phyloP scores from a whole-genome alignment of 64 coral and sea anemone species.

The Platygyra sinensis region DNA sequence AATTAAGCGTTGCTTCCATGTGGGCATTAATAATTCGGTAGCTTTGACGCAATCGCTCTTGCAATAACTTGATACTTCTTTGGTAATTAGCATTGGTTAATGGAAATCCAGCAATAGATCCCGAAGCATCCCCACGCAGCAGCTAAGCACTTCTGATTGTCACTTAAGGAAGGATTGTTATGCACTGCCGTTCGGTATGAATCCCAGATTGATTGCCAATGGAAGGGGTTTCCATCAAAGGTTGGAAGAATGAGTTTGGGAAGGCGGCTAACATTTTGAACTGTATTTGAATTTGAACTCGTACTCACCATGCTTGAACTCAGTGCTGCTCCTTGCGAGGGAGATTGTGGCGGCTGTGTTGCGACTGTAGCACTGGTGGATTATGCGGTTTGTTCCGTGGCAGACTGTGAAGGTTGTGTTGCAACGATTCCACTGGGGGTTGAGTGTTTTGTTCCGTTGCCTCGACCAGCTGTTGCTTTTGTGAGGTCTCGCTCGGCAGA shows the following conservation, averaged over 20 bases:
- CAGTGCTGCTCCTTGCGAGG: neutral
- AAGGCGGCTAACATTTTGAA: conserved; percentile 4
- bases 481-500: neutral
- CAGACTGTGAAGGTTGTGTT: no score
- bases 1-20: no score
- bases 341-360: neutral
- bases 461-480: no score
- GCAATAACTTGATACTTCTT: no score
- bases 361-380: no score
- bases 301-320: neutral
- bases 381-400: no score
- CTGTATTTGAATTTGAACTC: neutral
- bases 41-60: no score
- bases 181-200: conserved; percentile 38
- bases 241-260: conserved; percentile 32
- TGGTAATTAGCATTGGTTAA: no score
- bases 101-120: conserved; percentile 22
- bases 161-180: conserved; percentile 9
- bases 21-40: no score
- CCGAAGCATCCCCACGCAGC: neutral
- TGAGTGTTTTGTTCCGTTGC: no score
- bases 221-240: conserved; percentile 43
- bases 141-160: conserved; percentile 41
- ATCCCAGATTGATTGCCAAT: conserved; percentile 66
- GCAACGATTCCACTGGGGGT: no score